Evolutionary conservation across 1,140 invertebrate genomes (phyloP), one percentile per base, ranked within the genome.

Genomic region (Mylabris phalerata): DNA sequence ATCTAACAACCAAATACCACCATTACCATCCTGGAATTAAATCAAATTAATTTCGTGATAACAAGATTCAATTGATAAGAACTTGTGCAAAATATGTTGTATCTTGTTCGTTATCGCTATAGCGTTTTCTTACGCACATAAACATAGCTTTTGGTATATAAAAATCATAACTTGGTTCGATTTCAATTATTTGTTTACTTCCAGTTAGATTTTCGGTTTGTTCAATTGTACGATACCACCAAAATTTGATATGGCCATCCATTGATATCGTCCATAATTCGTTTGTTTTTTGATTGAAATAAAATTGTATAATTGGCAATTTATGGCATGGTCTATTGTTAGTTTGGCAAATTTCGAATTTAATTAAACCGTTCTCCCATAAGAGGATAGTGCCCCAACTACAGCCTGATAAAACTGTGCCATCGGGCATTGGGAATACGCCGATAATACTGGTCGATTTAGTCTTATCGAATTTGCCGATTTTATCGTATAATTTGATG

Each of bases 321-420:
- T 77, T 69, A 64, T 95, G 92, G 71, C 91, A 93, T 0, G 80
- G 74, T 67, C 84, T 85, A 32, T 82, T 77, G 45, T 80, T 81
- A 59, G 84, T 86, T 63, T 82, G 78, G 26, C 80, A 83, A 0
- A 91, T 80, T 79, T 92, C 88, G 4, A 92, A 75, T 76, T 91
- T 92, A 11, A 95, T 92, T 3, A 92, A 75, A 13, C 87, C 88
- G 56, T 84, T 88, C 64, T 94, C 89, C 92, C 93, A 95, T 0
- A 95, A 75, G 43, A 94, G 72, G 69, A 95, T 84, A 71, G 94
- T 94, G 10, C 92, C 92, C 90, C 90, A 93, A 64, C 90, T 85
- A 66, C 86, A 88, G 4, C 91, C 89, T 2, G 91, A 92, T 24
- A 94, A 75, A 0, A 91, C 82, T 82, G 85, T 94, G 70, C 89